Evolutionary conservation across 2,797 vertebrate species (phyloP).

Genomic region (Channa striata): DNA sequence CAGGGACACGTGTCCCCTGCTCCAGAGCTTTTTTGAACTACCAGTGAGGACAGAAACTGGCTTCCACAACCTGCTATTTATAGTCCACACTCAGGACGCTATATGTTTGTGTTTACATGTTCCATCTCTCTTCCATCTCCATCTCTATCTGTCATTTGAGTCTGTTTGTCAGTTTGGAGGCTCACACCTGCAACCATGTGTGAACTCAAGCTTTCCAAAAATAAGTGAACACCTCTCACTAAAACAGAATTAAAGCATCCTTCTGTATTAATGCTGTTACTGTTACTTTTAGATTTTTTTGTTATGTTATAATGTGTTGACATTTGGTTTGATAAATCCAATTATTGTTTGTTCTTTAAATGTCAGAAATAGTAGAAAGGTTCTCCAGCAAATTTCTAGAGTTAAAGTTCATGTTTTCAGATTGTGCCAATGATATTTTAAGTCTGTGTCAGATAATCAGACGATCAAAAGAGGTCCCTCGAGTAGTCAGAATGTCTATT

Average conservation of each 20-base stretch:
- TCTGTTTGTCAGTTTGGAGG: slow-evolving; percentile 17
- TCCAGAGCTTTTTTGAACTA: slow-evolving; percentile 75
- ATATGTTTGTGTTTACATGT: slow-evolving; percentile 57
- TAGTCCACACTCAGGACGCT: slow-evolving; percentile 65
- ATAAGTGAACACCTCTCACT: not conserved
- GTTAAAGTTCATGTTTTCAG: too few relatives aligned
- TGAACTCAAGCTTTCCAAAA: not conserved
- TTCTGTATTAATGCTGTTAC: not conserved
- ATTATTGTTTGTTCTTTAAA: not conserved
- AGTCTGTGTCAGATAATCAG: too few relatives aligned
- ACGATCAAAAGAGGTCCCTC: too few relatives aligned
- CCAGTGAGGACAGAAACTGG: slow-evolving; percentile 76
- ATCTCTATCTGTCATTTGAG: slow-evolving; percentile 27
- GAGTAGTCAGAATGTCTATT: too few relatives aligned
- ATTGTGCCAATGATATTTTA: too few relatives aligned
- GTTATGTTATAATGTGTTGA: too few relatives aligned
- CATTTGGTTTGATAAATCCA: not conserved
- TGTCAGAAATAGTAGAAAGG: too few relatives aligned
- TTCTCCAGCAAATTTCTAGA: too few relatives aligned
- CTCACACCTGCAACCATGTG: slow-evolving; percentile 11
- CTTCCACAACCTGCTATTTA: slow-evolving; percentile 75
- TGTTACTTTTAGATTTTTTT: too few relatives aligned
- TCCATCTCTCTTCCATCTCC: slow-evolving; percentile 19
- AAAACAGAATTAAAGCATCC: not conserved
- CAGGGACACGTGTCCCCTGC: slow-evolving; percentile 74